phyloP scores from a whole-genome alignment of 2,113 vertebrate genomes.

The Engraulis encrasicolus region DNA sequence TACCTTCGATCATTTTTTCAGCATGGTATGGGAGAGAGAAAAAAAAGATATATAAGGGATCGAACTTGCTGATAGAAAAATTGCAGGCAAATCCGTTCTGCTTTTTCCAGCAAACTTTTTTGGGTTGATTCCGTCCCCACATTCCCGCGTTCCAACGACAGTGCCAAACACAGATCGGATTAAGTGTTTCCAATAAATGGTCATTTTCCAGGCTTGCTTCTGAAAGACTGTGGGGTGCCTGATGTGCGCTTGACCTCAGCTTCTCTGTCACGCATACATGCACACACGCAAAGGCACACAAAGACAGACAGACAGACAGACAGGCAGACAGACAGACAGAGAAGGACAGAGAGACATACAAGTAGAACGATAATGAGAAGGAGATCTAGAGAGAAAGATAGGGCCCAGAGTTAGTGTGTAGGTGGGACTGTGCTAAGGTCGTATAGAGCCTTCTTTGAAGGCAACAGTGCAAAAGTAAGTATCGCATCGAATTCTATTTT shows the following conservation, averaged over 20 bases:
- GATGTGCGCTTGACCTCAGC: neutral
- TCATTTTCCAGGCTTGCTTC: neutral
- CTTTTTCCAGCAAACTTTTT: neutral
- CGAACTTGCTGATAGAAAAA: neutral
- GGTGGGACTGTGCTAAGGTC: too few relatives aligned
- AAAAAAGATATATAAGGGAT: neutral
- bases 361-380: too few relatives aligned
- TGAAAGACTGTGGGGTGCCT: neutral
- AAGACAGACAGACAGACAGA: too few relatives aligned
- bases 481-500: neutral
- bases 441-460: too few relatives aligned
- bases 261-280: neutral
- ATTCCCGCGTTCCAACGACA: slow-evolving; percentile 54
- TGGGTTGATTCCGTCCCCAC: slow-evolving; percentile 21
- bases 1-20: neutral
- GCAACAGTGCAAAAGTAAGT: too few relatives aligned
- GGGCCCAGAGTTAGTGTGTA: too few relatives aligned
- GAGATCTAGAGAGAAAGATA: too few relatives aligned
- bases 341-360: too few relatives aligned
- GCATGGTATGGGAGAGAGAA: neutral
- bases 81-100: neutral
- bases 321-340: too few relatives aligned
- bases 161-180: slow-evolving; percentile 50
- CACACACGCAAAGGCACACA: neutral
- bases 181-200: slow-evolving; percentile 56